Base-by-base conservation (phyloP, 2,797 vertebrate genomes). In the Myotis daubentonii region DNA sequence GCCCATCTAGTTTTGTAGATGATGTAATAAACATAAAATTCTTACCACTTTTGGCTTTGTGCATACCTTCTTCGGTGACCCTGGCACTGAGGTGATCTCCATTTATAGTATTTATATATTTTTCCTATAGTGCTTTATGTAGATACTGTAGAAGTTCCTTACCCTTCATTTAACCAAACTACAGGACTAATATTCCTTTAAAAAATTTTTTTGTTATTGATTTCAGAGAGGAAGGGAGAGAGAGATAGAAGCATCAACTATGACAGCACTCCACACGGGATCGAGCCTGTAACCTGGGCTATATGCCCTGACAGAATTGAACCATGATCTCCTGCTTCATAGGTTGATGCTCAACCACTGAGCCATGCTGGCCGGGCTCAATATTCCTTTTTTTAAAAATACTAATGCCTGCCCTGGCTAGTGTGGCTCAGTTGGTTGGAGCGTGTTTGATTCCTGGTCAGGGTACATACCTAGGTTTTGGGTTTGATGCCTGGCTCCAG, bases 71-170 rank as follows among this genome's bases (percentile, higher is more conserved):
- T 20, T 55, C 8, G 11, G 25, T 60, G 57, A 60, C 57, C 25
- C 57, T 60, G 25, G 25, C 57, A 60, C 25, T 60, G 71, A 85
- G 8, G 8, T 86, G 25, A 55, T 55, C 7, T 57, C 68, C 65
- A 10, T 80, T 92, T 85, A 30, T 89, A 75, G 51, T 60, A 60
- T 88, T 87, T 86, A 9, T 72, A 15, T 75, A 20, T 94, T 92
- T 93, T 93, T 90, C 36, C 62, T 89, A 0, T 76, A 86, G 55
- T 82, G 7, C 62, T 96, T 92, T 94, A 65, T 75, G 12, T 87
- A 55, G 33, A 55, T 53, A 65, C 30, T 60, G 0, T 66, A 79
- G 55, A 68, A 57, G 16, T 79, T 68, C 75, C 36, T 66, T 86
- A 53, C 25, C 23, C 8, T 78, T 89, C 19, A 41, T 90, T 90